Evolutionary conservation across 2,797 vertebrate genomes (phyloP), one percentile per base, ranked within the genome.

Genomic region (Acomys russatus): DNA sequence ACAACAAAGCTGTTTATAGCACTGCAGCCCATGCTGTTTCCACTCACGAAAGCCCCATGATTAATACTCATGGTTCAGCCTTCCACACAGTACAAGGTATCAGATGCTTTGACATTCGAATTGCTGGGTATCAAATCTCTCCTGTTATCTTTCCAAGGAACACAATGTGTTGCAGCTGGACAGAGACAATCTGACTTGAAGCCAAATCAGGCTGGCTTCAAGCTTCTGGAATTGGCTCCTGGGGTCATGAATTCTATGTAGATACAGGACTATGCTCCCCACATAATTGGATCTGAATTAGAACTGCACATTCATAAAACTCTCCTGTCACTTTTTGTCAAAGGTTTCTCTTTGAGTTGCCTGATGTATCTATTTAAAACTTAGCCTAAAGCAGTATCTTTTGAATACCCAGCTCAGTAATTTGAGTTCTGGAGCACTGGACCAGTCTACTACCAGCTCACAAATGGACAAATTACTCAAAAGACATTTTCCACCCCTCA

Each of bases 391-490:
- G 98, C 98, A 1, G 44, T 97, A 56, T 82, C 82, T 97, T 98
- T 98, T 98, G 96, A 96, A 97, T 97, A 91, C 73, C 96, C 94
- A 89, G 91, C 77, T 93, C 95, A 56, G 96, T 77, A 96, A 97
- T 98, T 98, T 92, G 92, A 88, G 90, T 94, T 90, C 89, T 79
- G 68, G 91, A 91, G 90, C 89, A 85, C 56, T 78, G 70, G 14
- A 18, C 89, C 82, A 22, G 6, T 94, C 90, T 1, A 92, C 79
- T 61, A 82, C 51, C 78, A 94, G 94, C 97, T 94, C 96, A 95
- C 95, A 99, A 98, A 98, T 98, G 98, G 98, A 98, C 73, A 54
- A 97, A 98, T 96, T 98, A 98, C 98, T 98, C 97, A 71, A 97
- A 98, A 98, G 98, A 98, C 93, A 92, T 98, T 98, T 98, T 96